These are phyloP conservation scores for Phragmatobia fuliginosa DNA, from an alignment of 2,888 invertebrate species.

Conservation along the genomic window DNA sequence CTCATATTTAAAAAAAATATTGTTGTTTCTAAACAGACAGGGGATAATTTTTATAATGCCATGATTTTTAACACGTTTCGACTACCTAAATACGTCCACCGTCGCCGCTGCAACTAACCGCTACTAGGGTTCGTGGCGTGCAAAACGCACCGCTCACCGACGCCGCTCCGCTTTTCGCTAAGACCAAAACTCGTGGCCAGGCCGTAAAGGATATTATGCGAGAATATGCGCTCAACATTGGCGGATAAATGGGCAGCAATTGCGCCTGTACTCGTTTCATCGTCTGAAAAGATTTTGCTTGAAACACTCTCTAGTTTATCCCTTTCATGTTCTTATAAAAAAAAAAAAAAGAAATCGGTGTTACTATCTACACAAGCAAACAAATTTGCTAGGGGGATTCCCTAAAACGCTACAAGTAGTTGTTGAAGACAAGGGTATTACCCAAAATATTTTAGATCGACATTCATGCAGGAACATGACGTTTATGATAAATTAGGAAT, in stretches of 20 bases:
- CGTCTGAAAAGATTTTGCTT: background rate
- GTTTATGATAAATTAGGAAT: background rate
- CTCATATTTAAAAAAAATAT: too few species aligned
- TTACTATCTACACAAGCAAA: background rate
- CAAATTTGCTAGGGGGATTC: background rate
- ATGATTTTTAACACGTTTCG: too few species aligned
- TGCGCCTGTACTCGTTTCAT: background rate
- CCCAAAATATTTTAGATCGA: background rate
- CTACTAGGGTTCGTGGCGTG: too few species aligned
- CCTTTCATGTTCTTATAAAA: too few species aligned
- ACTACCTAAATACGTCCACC: too few species aligned
- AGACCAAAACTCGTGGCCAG: too few species aligned
- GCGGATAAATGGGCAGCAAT: background rate
- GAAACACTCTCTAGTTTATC: background rate
- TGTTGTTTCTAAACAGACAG: too few species aligned
- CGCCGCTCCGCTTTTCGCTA: too few species aligned
- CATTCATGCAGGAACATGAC: background rate
- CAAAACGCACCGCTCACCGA: too few species aligned
- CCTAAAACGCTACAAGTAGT: background rate
- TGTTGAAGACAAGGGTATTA: background rate
- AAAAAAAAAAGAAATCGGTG: background rate
- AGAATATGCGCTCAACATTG: background rate
- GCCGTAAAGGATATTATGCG: background rate
- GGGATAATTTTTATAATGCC: too few species aligned
- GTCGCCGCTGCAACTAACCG: too few species aligned